A percentile compares a stretch with the other conserved stretches of the same genome.
Conservation (phyloP, 2,888 invertebrate genomes). For the Steinernema scapterisci region DNA sequence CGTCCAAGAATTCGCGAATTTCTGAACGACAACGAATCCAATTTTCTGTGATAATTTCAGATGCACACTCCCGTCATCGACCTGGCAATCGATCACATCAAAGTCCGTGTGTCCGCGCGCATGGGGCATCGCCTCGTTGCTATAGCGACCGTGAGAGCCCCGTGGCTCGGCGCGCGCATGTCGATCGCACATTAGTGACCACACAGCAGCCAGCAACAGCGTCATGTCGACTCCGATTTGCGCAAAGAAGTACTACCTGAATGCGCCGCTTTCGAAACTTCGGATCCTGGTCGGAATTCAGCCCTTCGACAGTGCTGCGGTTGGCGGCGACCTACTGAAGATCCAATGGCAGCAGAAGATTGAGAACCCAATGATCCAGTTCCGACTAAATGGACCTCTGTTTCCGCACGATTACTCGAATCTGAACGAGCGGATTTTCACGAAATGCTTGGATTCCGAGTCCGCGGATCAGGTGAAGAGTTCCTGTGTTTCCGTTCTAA, state of each 20-base stretch:
- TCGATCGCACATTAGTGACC: neutral
- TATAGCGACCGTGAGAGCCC: neutral
- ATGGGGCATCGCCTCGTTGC: neutral
- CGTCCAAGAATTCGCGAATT: too few relatives aligned
- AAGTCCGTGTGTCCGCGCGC: neutral
- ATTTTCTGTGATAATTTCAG: too few relatives aligned
- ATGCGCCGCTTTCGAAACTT: slow-evolving; percentile 11
- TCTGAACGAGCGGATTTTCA: slow-evolving; percentile 16
- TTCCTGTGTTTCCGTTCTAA: neutral
- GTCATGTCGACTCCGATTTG: neutral
- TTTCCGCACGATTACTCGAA: neutral
- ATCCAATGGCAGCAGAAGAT: neutral
- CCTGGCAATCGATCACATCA: neutral
- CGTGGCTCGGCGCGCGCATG: neutral
- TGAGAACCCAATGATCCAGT: slow-evolving; percentile 1
- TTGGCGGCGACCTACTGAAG: neutral
- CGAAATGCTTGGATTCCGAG: neutral
- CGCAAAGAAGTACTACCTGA: slow-evolving; percentile 11
- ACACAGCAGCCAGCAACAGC: neutral
- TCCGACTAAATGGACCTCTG: neutral
- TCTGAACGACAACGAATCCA: too few relatives aligned
- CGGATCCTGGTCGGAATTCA: neutral
- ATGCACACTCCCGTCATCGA: neutral
- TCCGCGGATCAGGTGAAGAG: neutral
- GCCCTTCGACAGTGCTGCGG: neutral